phyloP scores from a whole-genome alignment of 2,113 vertebrate species.

The Aythya baeri region DNA sequence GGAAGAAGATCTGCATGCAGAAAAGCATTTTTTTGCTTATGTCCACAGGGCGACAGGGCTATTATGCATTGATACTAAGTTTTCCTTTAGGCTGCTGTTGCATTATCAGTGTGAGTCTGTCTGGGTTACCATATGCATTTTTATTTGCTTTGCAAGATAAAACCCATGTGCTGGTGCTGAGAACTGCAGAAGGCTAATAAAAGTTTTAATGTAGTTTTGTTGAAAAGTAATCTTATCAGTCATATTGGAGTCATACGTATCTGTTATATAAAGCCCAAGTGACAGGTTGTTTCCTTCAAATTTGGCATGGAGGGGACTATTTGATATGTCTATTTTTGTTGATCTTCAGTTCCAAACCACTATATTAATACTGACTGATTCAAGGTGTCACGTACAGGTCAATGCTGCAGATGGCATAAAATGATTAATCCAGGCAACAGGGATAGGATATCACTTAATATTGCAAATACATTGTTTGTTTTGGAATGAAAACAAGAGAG shows the following conservation, averaged over 20 bases:
- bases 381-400: background rate
- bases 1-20: background rate
- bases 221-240: conserved; percentile 47
- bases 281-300: background rate
- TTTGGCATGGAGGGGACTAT: background rate
- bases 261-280: conserved; percentile 35
- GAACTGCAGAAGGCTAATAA: conserved; percentile 28
- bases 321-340: conserved; percentile 47
- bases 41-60: background rate
- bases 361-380: conserved; percentile 31
- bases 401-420: conserved; percentile 28
- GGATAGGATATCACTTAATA: conserved; percentile 19
- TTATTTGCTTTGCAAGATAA: conserved; percentile 28
- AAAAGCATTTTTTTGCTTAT: background rate
- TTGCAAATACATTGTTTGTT: background rate
- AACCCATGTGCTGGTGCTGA: background rate
- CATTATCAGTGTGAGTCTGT: background rate
- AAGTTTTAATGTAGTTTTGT: conserved; percentile 55
- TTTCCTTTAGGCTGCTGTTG: background rate
- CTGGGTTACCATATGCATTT: background rate
- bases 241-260: background rate
- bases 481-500: background rate
- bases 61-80: background rate
- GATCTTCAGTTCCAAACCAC: background rate
- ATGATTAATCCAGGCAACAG: conserved; percentile 36